Evolutionary conservation across 2,888 invertebrate species (phyloP).

Genomic region (Tubiluchus corallicola): DNA sequence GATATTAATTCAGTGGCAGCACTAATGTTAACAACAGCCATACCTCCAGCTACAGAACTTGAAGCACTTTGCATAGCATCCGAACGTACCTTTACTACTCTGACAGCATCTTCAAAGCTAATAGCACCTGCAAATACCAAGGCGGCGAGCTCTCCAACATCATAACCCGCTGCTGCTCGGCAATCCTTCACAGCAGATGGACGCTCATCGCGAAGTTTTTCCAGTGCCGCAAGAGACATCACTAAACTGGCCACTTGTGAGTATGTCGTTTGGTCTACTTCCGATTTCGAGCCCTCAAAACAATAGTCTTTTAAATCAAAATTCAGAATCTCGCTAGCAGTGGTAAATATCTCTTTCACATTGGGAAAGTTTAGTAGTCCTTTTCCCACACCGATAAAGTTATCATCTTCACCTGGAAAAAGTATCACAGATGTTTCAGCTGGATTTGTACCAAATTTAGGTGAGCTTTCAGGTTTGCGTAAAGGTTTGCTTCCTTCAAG

Average conservation of each 20-base stretch:
- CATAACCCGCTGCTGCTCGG: constrained; percentile 73
- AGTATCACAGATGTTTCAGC: no score
- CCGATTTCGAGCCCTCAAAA: constrained; percentile 53
- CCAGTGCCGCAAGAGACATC: constrained; percentile 70
- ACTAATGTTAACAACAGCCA: constrained; percentile 58
- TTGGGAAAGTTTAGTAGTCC: constrained; percentile 46
- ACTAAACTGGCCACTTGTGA: constrained; percentile 77
- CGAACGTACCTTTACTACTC: constrained; percentile 56
- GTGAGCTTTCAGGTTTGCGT: no score
- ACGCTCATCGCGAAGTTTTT: constrained; percentile 57
- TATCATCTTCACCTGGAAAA: constrained; percentile 82
- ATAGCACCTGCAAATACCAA: constrained; percentile 68
- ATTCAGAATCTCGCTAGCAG: constrained; percentile 59
- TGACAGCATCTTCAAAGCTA: constrained; percentile 56
- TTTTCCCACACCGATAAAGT: constrained; percentile 75
- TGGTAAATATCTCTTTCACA: constrained; percentile 54
- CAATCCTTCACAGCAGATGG: constrained; percentile 58
- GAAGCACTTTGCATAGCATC: constrained; percentile 76
- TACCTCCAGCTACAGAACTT: constrained; percentile 51
- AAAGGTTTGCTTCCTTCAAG: no score
- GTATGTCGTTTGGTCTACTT: constrained; percentile 53
- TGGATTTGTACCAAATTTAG: no score
- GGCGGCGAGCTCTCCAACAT: constrained; percentile 81
- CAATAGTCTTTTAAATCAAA: constrained; percentile 70
- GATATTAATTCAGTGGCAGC: constrained; percentile 44